Conservation (phyloP, 2,113 vertebrate species). For the Petaurus breviceps region DNA sequence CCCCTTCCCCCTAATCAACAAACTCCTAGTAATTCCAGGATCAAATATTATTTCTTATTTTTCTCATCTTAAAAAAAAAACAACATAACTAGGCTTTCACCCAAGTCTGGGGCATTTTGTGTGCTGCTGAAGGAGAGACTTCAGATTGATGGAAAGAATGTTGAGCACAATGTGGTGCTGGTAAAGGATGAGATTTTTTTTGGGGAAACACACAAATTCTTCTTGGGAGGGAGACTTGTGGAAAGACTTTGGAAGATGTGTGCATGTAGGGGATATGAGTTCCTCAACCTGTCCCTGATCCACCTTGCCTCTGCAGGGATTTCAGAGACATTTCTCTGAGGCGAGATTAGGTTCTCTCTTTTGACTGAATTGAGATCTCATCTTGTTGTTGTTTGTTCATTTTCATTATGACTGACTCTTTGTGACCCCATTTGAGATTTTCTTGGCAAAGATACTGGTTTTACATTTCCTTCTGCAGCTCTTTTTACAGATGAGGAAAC, state of each 20-base stretch:
- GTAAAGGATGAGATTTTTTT: neutral
- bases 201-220: neutral
- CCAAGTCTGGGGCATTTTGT: neutral
- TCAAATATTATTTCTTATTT: neutral
- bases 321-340: neutral
- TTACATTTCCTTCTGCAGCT: neutral
- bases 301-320: neutral
- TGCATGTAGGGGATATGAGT: neutral
- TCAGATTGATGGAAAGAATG: neutral
- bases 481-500: neutral
- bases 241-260: neutral
- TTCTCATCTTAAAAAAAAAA: neutral
- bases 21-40: neutral
- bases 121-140: neutral
- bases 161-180: no score
- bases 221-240: neutral
- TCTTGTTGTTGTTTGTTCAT: neutral
- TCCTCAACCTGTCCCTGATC: neutral
- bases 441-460: neutral
- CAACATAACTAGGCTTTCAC: neutral
- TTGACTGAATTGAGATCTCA: neutral
- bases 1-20: neutral
- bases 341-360: no score
- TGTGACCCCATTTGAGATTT: neutral
- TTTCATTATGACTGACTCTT: no score